These are phyloP conservation scores for Trissoscelio sp. DNA, from an alignment of 2,888 invertebrate species.

Conservation along the genomic window DNA sequence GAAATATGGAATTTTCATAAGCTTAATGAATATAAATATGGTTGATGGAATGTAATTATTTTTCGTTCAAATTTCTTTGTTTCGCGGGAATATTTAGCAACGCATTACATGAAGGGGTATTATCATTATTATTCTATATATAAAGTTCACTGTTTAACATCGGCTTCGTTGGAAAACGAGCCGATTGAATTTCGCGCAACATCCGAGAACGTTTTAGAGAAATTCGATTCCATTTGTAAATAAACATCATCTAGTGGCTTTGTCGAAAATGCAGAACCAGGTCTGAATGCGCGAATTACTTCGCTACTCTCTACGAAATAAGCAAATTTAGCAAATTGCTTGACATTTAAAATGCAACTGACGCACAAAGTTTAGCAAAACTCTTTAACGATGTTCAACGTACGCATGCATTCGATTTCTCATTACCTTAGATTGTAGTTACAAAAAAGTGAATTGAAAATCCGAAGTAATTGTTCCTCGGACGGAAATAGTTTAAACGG, in stretches of 20 bases:
- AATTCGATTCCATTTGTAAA: conserved; percentile 41
- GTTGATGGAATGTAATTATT: too few relatives aligned
- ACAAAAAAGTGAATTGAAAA: too few relatives aligned
- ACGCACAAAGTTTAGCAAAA: not conserved
- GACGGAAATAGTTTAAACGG: conserved; percentile 18
- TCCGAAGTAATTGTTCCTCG: not conserved
- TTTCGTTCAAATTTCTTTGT: not conserved
- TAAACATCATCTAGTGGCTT: conserved; percentile 34
- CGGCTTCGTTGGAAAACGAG: not conserved
- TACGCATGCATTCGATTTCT: conserved; percentile 10
- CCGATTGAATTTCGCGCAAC: conserved; percentile 26
- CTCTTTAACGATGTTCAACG: conserved; percentile 1
- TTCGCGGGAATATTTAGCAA: not conserved
- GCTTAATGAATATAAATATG: too few relatives aligned
- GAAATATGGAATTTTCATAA: too few relatives aligned
- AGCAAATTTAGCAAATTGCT: conserved; percentile 18
- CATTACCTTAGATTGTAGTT: too few relatives aligned
- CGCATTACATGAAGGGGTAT: not conserved
- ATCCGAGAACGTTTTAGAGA: conserved; percentile 9
- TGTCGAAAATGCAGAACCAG: conserved; percentile 1
- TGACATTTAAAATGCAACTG: conserved; percentile 5
- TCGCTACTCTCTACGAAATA: not conserved
- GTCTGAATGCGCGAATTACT: not conserved
- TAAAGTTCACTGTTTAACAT: conserved; percentile 20
- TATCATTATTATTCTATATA: conserved; percentile 8